These are phyloP conservation scores for Molorchus minor DNA, from an alignment of 2,888 invertebrate genomes.

Conservation along the genomic window DNA sequence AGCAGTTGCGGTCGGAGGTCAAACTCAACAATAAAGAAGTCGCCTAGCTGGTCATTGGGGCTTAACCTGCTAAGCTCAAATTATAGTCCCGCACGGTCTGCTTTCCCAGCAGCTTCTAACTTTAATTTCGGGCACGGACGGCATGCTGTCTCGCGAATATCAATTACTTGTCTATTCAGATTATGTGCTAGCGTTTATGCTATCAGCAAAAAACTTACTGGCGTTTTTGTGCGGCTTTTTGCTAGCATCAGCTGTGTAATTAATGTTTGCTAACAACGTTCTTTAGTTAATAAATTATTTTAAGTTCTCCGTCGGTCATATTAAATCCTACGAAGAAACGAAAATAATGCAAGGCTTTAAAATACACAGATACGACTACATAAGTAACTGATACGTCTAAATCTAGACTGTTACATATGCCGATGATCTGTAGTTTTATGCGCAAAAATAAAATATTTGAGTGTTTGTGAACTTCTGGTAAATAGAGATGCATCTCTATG, in stretches of 20 bases:
- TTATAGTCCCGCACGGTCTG: constrained; percentile 53
- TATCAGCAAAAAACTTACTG: constrained; percentile 1
- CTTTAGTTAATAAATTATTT: background rate
- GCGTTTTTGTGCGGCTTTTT: background rate
- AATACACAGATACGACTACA: background rate
- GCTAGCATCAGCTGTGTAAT: background rate
- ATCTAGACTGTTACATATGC: too few relatives aligned
- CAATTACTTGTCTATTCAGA: constrained; percentile 45
- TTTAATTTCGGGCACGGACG: constrained; percentile 39
- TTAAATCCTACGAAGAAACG: constrained; percentile 3
- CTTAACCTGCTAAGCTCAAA: constrained; percentile 58
- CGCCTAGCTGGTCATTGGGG: constrained; percentile 54
- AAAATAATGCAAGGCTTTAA: constrained; percentile 2
- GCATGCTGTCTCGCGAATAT: constrained; percentile 52
- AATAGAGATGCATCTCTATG: too few relatives aligned
- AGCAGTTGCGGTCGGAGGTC: constrained; percentile 56
- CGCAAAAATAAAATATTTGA: too few relatives aligned
- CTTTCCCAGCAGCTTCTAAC: constrained; percentile 45
- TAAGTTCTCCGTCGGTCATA: background rate
- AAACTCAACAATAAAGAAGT: constrained; percentile 57
- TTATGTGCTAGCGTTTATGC: constrained; percentile 14
- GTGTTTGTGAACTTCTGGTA: too few relatives aligned
- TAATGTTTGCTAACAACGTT: background rate
- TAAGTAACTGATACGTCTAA: too few relatives aligned
- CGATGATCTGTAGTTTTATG: too few relatives aligned